Conservation (phyloP, 2,888 invertebrate species). For the Boloria euphrosyne region DNA sequence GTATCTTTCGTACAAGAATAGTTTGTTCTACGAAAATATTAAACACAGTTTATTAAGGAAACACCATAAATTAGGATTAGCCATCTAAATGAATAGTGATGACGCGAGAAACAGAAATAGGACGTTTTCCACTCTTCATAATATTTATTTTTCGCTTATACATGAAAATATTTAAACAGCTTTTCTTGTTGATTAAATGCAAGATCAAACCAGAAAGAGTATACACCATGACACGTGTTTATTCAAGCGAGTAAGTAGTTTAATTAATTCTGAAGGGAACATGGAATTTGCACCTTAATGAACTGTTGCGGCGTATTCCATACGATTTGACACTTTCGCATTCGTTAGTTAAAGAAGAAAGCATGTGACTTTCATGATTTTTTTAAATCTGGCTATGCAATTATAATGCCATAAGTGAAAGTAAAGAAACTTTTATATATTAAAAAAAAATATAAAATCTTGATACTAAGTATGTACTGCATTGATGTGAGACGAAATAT, state of each 20-base stretch:
- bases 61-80: conserved; percentile 19
- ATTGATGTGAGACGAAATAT: background rate
- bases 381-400: conserved; percentile 32
- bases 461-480: background rate
- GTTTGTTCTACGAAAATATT: background rate
- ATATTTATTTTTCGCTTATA: too few species aligned
- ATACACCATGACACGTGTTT: background rate
- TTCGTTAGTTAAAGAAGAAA: conserved; percentile 39
- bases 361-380: conserved; percentile 38
- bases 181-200: too few species aligned
- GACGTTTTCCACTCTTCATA: too few species aligned
- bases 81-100: conserved; percentile 14
- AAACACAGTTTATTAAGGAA: background rate
- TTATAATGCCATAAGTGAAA: conserved; percentile 39
- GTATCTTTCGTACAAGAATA: background rate
- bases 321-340: conserved; percentile 41
- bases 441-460: background rate
- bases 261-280: background rate
- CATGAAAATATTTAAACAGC: too few species aligned
- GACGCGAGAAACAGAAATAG: background rate
- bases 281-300: background rate
- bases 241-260: background rate
- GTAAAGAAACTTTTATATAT: background rate
- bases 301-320: conserved; percentile 7
- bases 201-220: background rate